phyloP scores from a whole-genome alignment of 2,113 vertebrate genomes.

The Eptesicus fuscus region DNA sequence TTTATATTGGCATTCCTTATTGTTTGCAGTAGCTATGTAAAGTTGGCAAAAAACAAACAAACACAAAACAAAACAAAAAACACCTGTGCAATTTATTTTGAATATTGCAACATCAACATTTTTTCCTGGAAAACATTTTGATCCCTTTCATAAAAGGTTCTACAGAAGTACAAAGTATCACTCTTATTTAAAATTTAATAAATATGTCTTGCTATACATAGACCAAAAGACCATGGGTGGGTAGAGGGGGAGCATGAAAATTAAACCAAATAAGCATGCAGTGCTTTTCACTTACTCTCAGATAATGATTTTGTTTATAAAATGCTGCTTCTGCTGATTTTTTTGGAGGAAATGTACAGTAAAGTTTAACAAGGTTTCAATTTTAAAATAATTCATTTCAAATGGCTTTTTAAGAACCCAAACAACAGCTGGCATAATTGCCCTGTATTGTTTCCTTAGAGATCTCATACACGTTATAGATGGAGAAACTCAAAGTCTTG shows the following conservation, averaged over 20 bases:
- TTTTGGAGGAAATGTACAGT: slow-evolving; percentile 42
- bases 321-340: slow-evolving; percentile 33
- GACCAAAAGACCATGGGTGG: background rate
- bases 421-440: slow-evolving; percentile 51
- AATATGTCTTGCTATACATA: background rate
- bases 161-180: background rate
- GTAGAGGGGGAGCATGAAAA: background rate
- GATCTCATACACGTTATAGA: slow-evolving; percentile 8
- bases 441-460: slow-evolving; percentile 48
- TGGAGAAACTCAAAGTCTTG: slow-evolving; percentile 17
- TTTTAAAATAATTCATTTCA: slow-evolving; percentile 41
- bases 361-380: slow-evolving; percentile 44
- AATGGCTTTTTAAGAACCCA: slow-evolving; percentile 41
- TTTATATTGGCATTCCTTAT: background rate
- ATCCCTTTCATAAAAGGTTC: background rate
- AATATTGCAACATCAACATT: background rate
- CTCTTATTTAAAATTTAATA: background rate
- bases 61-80: too few relatives aligned
- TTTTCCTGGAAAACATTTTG: background rate
- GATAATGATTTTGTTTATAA: slow-evolving; percentile 44
- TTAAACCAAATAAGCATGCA: slow-evolving; percentile 15
- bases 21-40: background rate
- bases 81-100: slow-evolving; percentile 32
- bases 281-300: slow-evolving; percentile 20
- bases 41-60: background rate